Percentiles rank a stretch among this genome's conserved stretches.
These are phyloP conservation scores for Tamias sibiricus DNA, from an alignment of 2,113 vertebrate genomes.

Conservation along the genomic window DNA sequence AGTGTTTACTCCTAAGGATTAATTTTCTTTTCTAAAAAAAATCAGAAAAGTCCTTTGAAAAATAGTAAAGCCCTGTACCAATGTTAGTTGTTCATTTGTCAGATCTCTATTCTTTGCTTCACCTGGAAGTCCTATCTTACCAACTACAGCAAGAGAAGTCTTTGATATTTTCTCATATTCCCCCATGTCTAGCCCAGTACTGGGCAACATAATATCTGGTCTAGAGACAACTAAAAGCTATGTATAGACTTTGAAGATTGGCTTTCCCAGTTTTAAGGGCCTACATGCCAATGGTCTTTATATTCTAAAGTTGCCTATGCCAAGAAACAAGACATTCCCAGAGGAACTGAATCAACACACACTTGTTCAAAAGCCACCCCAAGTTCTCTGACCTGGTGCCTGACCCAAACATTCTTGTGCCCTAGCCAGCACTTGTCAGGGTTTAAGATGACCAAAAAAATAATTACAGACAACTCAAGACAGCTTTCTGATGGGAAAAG, in stretches of 20 bases:
- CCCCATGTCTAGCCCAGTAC: neutral
- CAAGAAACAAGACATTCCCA: slow-evolving; percentile 38
- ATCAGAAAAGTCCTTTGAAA: slow-evolving; percentile 32
- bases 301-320: slow-evolving; percentile 48
- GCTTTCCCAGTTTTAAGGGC: slow-evolving; percentile 34
- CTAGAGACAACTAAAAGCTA: slow-evolving; percentile 32
- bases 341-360: slow-evolving; percentile 67
- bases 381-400: slow-evolving; percentile 62
- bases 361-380: slow-evolving; percentile 60
- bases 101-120: slow-evolving; percentile 48
- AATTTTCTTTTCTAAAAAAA: slow-evolving; percentile 59
- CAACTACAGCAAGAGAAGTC: neutral
- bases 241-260: slow-evolving; percentile 4
- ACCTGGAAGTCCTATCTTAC: neutral
- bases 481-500: slow-evolving; percentile 55
- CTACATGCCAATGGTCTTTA: slow-evolving; percentile 38
- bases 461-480: slow-evolving; percentile 69
- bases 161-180: slow-evolving; percentile 12
- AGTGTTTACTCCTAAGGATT: slow-evolving; percentile 19
- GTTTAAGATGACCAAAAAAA: slow-evolving; percentile 60
- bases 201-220: neutral
- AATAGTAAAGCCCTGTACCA: neutral
- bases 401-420: slow-evolving; percentile 70
- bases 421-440: slow-evolving; percentile 60
- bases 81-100: neutral